Percentiles rank a stretch among this genome's conserved stretches.
These are phyloP conservation scores for Podarcis muralis DNA, from an alignment of 2,113 vertebrate genomes.

Conservation along the genomic window DNA sequence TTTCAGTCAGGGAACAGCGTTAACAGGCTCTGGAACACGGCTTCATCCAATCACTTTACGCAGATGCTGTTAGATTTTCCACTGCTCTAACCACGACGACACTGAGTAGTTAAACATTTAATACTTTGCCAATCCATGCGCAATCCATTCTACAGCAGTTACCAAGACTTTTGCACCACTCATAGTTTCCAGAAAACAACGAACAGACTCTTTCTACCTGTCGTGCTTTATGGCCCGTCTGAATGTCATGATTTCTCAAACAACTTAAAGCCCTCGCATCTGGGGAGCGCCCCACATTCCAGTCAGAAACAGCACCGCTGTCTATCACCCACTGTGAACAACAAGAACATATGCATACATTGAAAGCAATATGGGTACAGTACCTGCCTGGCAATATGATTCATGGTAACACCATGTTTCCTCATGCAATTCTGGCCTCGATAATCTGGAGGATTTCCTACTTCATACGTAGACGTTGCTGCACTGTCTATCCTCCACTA, in stretches of 20 bases:
- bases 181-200: slow-evolving; percentile 43
- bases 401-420: slow-evolving; percentile 88
- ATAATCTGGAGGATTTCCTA: slow-evolving; percentile 93
- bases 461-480: slow-evolving; percentile 94
- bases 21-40: neutral
- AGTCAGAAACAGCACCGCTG: slow-evolving; percentile 94
- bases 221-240: slow-evolving; percentile 91
- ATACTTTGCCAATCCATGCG: slow-evolving; percentile 28
- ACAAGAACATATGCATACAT: slow-evolving; percentile 79
- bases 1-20: neutral
- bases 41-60: neutral
- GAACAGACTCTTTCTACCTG: slow-evolving; percentile 86
- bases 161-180: neutral
- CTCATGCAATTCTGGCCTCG: slow-evolving; percentile 94
- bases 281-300: slow-evolving; percentile 91
- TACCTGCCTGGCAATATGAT: slow-evolving; percentile 96
- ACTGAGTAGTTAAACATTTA: neutral
- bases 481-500: slow-evolving; percentile 99
- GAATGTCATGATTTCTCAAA: slow-evolving; percentile 89
- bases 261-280: slow-evolving; percentile 91
- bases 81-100: neutral
- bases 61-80: slow-evolving; percentile 6
- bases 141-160: neutral
- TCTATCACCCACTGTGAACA: slow-evolving; percentile 97
- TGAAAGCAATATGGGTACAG: slow-evolving; percentile 65